Evolutionary conservation across 1,140 invertebrate species (phyloP).

Genomic region (Paramacrobiotus metropolitanus): DNA sequence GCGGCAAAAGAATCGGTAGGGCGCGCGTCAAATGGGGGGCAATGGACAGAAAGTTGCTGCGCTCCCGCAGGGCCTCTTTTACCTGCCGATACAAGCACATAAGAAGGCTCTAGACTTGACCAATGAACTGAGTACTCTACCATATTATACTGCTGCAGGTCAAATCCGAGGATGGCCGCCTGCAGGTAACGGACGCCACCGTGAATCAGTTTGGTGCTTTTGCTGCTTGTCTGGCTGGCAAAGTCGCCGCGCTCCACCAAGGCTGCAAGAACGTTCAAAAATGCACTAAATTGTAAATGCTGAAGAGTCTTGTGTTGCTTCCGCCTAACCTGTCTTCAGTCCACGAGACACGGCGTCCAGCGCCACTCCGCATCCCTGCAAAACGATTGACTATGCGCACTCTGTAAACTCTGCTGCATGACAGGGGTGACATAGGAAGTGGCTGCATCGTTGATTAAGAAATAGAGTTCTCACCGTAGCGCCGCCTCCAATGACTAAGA

Average conservation of each 20-base stretch:
- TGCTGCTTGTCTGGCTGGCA: neutral
- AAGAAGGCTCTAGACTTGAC: neutral
- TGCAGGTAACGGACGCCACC: neutral
- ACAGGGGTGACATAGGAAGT: too few relatives aligned
- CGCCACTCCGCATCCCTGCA: conserved; percentile 76
- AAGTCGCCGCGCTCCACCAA: neutral
- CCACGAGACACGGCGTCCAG: conserved; percentile 68
- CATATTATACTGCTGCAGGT: conserved; percentile 1
- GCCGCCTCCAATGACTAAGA: conserved; percentile 84
- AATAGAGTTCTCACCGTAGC: conserved; percentile 79
- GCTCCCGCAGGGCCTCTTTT: conserved; percentile 83
- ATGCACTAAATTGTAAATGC: too few relatives aligned
- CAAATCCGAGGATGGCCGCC: neutral
- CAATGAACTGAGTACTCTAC: neutral
- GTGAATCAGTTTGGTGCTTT: neutral
- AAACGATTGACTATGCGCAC: too few relatives aligned
- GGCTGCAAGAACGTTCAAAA: too few relatives aligned
- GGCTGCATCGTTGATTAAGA: too few relatives aligned
- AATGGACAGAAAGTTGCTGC: conserved; percentile 73
- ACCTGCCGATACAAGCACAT: too few relatives aligned
- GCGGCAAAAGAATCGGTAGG: conserved; percentile 89
- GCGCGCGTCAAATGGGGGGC: conserved; percentile 90
- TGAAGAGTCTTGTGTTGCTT: too few relatives aligned
- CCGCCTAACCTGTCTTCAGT: conserved; percentile 19
- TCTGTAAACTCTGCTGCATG: too few relatives aligned